Percentiles rank a stretch among this genome's conserved stretches.
These are phyloP conservation scores for Prunella fulvescens DNA, from an alignment of 2,113 vertebrate species.

Conservation along the genomic window DNA sequence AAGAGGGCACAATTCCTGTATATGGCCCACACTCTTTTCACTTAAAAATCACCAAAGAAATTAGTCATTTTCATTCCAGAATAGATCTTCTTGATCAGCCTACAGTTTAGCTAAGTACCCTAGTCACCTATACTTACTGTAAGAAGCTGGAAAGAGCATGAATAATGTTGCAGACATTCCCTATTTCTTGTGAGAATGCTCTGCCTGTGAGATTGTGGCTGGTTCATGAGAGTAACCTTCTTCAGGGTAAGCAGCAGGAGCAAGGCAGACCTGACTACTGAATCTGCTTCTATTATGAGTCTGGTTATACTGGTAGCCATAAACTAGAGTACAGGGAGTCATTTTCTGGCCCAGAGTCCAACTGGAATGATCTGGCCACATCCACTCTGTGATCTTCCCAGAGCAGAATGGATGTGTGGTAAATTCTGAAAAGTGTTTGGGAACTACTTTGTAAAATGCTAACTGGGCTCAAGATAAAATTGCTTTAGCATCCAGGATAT, in stretches of 20 bases:
- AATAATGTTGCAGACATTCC: background rate
- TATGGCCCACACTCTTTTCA: background rate
- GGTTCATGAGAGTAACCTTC: background rate
- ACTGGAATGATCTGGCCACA: background rate
- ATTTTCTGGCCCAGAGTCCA: background rate
- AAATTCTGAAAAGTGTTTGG: background rate
- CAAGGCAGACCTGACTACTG: background rate
- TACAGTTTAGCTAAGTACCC: background rate
- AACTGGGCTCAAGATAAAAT: background rate
- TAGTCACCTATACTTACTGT: background rate
- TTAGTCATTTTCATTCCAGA: background rate
- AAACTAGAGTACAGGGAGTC: background rate
- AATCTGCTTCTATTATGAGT: background rate
- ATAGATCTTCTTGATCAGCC: background rate
- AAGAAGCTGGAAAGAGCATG: background rate
- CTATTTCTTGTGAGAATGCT: background rate
- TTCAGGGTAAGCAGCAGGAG: background rate
- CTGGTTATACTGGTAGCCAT: background rate
- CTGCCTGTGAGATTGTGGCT: background rate
- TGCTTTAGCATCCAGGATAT: background rate
- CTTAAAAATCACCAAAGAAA: background rate
- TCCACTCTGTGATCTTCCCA: background rate
- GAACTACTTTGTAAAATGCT: background rate
- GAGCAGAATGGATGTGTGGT: background rate
- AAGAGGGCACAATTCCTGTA: background rate